phyloP scores from a whole-genome alignment of 2,113 vertebrate species.

The Globicephala melas region DNA sequence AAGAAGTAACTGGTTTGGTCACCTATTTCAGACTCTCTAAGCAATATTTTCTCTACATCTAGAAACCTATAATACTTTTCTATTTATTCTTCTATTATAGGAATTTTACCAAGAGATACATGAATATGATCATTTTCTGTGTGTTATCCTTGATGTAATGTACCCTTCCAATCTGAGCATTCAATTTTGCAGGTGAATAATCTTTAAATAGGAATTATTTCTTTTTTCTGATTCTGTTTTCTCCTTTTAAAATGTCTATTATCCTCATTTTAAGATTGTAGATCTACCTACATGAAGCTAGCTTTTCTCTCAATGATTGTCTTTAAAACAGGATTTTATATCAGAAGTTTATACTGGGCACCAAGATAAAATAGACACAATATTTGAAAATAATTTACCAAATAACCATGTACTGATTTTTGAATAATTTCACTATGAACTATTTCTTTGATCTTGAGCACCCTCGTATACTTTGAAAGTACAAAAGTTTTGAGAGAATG shows the following conservation, averaged over 20 bases:
- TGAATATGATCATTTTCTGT: not conserved
- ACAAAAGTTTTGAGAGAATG: not conserved
- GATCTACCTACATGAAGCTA: not conserved
- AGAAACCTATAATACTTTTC: not conserved
- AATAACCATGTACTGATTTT: not conserved
- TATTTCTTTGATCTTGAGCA: not conserved
- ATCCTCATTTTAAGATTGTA: not conserved
- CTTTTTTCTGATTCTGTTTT: not conserved
- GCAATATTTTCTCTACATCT: not conserved
- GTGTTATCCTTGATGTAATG: not conserved
- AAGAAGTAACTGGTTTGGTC: not conserved
- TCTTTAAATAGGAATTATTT: not conserved
- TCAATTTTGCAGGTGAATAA: not conserved
- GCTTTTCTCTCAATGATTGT: not conserved
- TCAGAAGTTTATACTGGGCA: not conserved
- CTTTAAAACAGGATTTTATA: not conserved
- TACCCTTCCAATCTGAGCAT: not conserved
- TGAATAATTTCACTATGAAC: not conserved
- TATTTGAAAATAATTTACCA: not conserved
- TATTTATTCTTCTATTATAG: not conserved
- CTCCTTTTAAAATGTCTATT: not conserved
- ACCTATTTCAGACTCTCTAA: not conserved
- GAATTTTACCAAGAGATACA: not conserved
- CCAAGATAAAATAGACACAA: not conserved
- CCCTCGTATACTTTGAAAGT: not conserved